These are phyloP conservation scores for Dynastes grantii DNA, from an alignment of 2,888 invertebrate species.

Conservation along the genomic window DNA sequence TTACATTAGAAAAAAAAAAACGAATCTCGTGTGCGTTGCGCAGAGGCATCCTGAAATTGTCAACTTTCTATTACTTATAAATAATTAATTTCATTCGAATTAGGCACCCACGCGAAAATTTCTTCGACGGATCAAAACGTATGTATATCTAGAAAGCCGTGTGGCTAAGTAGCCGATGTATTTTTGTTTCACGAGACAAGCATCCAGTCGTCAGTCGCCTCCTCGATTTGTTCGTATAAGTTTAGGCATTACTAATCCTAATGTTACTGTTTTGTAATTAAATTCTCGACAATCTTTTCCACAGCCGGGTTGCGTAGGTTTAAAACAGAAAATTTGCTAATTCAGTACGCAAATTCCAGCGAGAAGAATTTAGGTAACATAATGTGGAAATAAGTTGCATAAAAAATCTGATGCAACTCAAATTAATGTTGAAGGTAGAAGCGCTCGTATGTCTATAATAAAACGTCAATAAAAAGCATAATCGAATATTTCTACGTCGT, in stretches of 20 bases:
- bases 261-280: slow-evolving; percentile 8
- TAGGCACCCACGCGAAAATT: slow-evolving; percentile 38
- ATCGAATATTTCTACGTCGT: slow-evolving; percentile 3
- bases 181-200: slow-evolving; percentile 2
- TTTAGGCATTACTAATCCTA: slow-evolving; percentile 5
- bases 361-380: slow-evolving; percentile 1
- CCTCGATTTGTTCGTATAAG: slow-evolving; percentile 8
- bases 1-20: slow-evolving; percentile 25
- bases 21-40: background rate
- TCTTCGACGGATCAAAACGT: slow-evolving; percentile 28
- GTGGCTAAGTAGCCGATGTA: background rate
- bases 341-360: background rate
- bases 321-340: background rate
- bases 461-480: slow-evolving; percentile 24
- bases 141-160: slow-evolving; percentile 19
- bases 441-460: slow-evolving; percentile 18
- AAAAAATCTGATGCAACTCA: slow-evolving; percentile 38
- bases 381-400: slow-evolving; percentile 31
- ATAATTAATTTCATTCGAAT: slow-evolving; percentile 48
- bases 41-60: slow-evolving; percentile 35
- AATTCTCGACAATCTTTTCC: background rate
- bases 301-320: background rate
- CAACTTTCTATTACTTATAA: slow-evolving; percentile 45
- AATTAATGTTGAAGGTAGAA: slow-evolving; percentile 1
- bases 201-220: background rate